Evolutionary conservation across 2,113 vertebrate species (phyloP).

Genomic region (Pteruthius melanotis): DNA sequence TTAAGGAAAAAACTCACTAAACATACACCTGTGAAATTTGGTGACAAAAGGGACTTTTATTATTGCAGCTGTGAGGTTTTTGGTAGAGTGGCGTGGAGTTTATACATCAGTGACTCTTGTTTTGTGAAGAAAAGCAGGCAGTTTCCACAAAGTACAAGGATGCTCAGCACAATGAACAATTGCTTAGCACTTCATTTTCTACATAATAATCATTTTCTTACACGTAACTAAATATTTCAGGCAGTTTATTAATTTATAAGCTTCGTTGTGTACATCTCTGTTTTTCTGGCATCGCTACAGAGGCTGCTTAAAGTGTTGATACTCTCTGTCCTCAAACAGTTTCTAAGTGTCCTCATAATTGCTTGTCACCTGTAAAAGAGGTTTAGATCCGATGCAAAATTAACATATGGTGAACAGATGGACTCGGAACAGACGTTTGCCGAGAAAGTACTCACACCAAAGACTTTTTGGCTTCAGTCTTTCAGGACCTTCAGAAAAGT

Average conservation of each 20-base stretch:
- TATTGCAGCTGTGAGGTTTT: neutral
- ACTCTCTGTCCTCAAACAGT: slow-evolving; percentile 66
- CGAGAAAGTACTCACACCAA: slow-evolving; percentile 59
- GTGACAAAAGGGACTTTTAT: neutral
- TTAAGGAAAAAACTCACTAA: neutral
- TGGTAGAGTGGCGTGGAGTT: neutral
- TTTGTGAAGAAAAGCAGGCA: neutral
- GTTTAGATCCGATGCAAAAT: slow-evolving; percentile 68
- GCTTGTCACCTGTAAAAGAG: slow-evolving; percentile 76
- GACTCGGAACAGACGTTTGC: slow-evolving; percentile 66
- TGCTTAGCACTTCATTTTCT: slow-evolving; percentile 45
- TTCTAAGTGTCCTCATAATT: slow-evolving; percentile 72
- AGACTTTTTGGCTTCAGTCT: slow-evolving; percentile 64
- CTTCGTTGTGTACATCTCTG: slow-evolving; percentile 22
- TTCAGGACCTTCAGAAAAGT: slow-evolving; percentile 63
- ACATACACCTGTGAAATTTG: neutral
- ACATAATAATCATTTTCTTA: slow-evolving; percentile 45
- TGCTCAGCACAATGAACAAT: slow-evolving; percentile 46
- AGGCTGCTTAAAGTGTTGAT: slow-evolving; percentile 57
- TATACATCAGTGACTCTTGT: neutral
- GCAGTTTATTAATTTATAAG: slow-evolving; percentile 67
- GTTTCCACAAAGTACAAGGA: neutral
- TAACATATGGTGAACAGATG: slow-evolving; percentile 76
- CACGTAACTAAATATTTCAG: slow-evolving; percentile 67
- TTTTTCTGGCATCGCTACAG: slow-evolving; percentile 46